Percentiles rank a stretch among this genome's conserved stretches.
phyloP scores from a whole-genome alignment of 2,888 invertebrate genomes.

The Pseudococcus viburni region DNA sequence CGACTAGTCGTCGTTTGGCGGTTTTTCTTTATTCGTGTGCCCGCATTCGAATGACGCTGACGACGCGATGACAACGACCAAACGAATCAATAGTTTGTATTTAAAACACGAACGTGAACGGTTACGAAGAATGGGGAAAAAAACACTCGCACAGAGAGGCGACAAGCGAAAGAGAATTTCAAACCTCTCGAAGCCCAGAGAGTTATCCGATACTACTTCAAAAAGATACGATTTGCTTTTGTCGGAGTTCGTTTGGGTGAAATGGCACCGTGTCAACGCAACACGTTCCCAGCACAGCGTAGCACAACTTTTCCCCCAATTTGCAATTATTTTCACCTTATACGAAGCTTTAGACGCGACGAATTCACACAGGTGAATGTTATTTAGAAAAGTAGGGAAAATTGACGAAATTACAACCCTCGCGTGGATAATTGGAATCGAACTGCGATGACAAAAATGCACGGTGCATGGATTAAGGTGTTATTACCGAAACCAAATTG shows the following conservation, averaged over 20 bases:
- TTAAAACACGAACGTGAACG: constrained; percentile 19
- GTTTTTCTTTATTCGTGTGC: background rate
- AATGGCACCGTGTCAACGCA: background rate
- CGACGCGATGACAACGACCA: background rate
- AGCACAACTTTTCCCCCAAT: background rate
- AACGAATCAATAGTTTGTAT: constrained; percentile 31
- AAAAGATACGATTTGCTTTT: constrained; percentile 19
- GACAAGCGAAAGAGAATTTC: background rate
- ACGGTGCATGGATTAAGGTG: too few relatives aligned
- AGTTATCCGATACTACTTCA: constrained; percentile 6
- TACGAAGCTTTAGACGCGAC: background rate
- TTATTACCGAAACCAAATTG: too few relatives aligned
- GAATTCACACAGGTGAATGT: background rate
- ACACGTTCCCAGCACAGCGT: background rate
- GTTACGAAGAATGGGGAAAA: background rate
- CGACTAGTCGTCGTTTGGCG: background rate
- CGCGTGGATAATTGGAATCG: too few relatives aligned
- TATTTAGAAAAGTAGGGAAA: background rate
- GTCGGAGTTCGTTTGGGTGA: background rate
- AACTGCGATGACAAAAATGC: too few relatives aligned
- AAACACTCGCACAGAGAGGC: background rate
- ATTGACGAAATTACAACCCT: background rate
- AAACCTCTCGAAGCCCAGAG: constrained; percentile 22
- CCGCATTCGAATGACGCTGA: constrained; percentile 3
- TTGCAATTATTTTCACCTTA: background rate